A percentile compares a stretch with the other conserved stretches of the same genome.
phyloP scores from a whole-genome alignment of 2,797 vertebrate genomes.

The Acanthurus lineatus region DNA sequence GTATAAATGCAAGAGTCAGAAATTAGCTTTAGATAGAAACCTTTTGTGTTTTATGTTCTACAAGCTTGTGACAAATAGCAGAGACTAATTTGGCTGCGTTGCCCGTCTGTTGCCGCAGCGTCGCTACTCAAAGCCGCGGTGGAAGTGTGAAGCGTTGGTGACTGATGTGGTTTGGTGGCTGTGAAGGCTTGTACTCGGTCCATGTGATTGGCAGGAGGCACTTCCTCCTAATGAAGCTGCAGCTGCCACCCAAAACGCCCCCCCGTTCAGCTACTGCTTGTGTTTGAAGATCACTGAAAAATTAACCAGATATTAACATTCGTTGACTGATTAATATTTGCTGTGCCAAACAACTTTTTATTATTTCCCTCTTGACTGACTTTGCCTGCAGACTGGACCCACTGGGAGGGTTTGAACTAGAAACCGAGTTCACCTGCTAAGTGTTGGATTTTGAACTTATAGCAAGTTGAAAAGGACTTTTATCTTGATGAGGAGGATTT shows the following conservation, averaged over 20 bases:
- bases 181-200: conserved; percentile 42
- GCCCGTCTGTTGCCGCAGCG: background rate
- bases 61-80: background rate
- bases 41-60: background rate
- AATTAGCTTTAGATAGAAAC: background rate
- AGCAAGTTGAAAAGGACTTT: no score
- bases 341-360: background rate
- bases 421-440: background rate
- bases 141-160: conserved; percentile 40
- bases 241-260: conserved; percentile 30
- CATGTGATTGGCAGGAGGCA: conserved; percentile 50
- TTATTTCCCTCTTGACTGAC: background rate
- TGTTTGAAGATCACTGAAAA: conserved; percentile 5
- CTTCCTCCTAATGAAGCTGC: conserved; percentile 62
- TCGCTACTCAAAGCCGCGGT: conserved; percentile 20
- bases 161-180: conserved; percentile 70
- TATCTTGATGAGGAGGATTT: no score
- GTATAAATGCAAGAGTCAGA: background rate
- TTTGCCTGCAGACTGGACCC: no score
- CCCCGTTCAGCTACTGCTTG: background rate
- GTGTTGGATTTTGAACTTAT: background rate
- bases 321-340: conserved; percentile 1
- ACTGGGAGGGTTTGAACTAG: background rate
- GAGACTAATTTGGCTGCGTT: background rate
- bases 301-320: background rate